Base-by-base conservation (phyloP, 23 tunicate genomes). In the Halocynthia aurantium region DNA sequence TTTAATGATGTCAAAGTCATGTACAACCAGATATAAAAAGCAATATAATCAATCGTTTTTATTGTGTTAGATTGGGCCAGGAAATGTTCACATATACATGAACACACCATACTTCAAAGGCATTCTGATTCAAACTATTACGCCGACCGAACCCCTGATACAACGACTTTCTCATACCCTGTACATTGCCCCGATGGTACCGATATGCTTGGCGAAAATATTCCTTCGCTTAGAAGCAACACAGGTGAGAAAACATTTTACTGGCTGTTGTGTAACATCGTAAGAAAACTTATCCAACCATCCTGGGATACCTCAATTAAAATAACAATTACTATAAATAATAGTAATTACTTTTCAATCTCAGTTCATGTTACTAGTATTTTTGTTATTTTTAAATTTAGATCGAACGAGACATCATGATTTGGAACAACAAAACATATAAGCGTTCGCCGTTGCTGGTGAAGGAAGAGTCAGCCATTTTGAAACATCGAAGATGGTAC, bases 371-470 rank as follows among this genome's bases (percentile, higher is more conserved):
- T 58, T n/a, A 58, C 63, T n/a, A 58, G 17, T 58, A 58, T 58
- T 13, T 58, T 2, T 19, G 31, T 15, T 20, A 19, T 70, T 4
- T 51, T 70, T 15, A 15, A 10, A 19, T 54, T n/a, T 18, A 74
- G 98, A 92, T 92, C 22, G 98, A 92, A 78, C 85, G 98, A 13
- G 98, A 92, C 63, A 86, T 92, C 20, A 50, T 80, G 53, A 81
- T 92, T 76, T 92, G 98, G 98, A 92, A 84, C 82, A 92, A 92
- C 82, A 92, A 92, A 57, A 86, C 78, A 51, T 92, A 92, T 61
- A 21, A 74, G 5, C 67, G 68, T 40, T 57, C 71, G 52, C 98
- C 98, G 9, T 52, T 82, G 7, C 80, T 92, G 21, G 88, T 86
- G 10, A 92, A 80, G 61, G 98, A 92, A 78, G 98, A 92, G 80